Conservation (phyloP, 1,140 invertebrate species). For the Zaprionus nigranus region DNA sequence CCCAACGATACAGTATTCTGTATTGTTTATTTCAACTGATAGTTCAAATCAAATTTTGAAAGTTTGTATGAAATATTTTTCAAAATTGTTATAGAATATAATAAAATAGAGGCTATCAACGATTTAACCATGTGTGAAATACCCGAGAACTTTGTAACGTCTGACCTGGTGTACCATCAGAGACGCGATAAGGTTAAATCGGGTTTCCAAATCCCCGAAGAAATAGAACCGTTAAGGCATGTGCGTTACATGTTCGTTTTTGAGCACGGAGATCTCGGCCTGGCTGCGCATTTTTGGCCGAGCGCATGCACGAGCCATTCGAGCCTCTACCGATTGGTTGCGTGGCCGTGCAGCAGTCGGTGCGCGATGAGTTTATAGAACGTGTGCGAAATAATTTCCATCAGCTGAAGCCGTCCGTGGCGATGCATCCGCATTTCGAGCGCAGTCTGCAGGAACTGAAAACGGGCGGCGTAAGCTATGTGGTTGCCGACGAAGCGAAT, state of each 20-base stretch:
- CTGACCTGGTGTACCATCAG: slow-evolving; percentile 54
- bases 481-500: slow-evolving; percentile 47
- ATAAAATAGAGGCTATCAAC: not conserved
- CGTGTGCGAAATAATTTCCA: slow-evolving; percentile 47
- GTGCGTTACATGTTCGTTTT: slow-evolving; percentile 61
- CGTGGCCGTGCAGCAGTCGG: slow-evolving; percentile 53
- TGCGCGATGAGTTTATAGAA: slow-evolving; percentile 58
- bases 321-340: slow-evolving; percentile 47
- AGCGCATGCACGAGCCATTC: slow-evolving; percentile 69
- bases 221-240: no score
- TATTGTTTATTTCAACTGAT: not conserved
- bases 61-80: not conserved
- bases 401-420: slow-evolving; percentile 63
- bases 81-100: not conserved
- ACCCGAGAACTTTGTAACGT: slow-evolving; percentile 43
- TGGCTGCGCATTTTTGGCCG: slow-evolving; percentile 51
- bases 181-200: slow-evolving; percentile 22
- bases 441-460: slow-evolving; percentile 29
- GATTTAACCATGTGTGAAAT: slow-evolving; percentile 45
- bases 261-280: slow-evolving; percentile 51
- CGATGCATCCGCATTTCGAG: slow-evolving; percentile 54
- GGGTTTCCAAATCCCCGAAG: no score
- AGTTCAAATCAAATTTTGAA: not conserved
- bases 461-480: slow-evolving; percentile 30
- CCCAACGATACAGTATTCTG: not conserved